Conservation (phyloP, 2,113 vertebrate species). For the Hydrolagus affinis region DNA sequence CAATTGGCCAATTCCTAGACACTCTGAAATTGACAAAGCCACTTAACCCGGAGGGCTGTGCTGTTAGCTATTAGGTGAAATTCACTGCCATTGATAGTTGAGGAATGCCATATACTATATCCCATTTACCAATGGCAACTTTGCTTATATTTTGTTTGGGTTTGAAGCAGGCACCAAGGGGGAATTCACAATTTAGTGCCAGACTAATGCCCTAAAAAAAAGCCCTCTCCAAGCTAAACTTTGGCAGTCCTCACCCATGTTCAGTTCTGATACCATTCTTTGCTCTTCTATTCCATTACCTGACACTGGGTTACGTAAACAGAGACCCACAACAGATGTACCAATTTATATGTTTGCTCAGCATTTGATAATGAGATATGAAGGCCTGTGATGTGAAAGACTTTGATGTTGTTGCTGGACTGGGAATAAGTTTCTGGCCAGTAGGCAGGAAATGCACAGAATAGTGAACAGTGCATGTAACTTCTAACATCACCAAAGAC, state of each 20-base stretch:
- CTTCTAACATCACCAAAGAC: conserved; percentile 12
- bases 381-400: conserved; percentile 13
- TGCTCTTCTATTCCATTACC: neutral
- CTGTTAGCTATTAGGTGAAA: no score
- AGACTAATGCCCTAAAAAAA: no score
- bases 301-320: conserved; percentile 2
- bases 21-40: no score
- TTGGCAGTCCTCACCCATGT: neutral
- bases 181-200: neutral
- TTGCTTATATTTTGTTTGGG: no score
- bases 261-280: neutral
- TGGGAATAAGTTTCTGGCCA: conserved; percentile 1
- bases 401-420: conserved; percentile 19
- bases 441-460: neutral
- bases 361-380: conserved; percentile 16
- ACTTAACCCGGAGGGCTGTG: no score
- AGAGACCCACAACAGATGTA: conserved; percentile 2
- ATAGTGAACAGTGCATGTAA: neutral
- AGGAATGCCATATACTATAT: no score
- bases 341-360: conserved; percentile 13
- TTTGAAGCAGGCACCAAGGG: no score
- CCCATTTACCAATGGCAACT: no score
- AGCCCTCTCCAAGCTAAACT: neutral
- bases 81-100: no score
- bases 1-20: no score